Evolutionary conservation across 2,888 invertebrate species (phyloP), one percentile per base, ranked within the genome.

Genomic region (Dryomyza anilis): DNA sequence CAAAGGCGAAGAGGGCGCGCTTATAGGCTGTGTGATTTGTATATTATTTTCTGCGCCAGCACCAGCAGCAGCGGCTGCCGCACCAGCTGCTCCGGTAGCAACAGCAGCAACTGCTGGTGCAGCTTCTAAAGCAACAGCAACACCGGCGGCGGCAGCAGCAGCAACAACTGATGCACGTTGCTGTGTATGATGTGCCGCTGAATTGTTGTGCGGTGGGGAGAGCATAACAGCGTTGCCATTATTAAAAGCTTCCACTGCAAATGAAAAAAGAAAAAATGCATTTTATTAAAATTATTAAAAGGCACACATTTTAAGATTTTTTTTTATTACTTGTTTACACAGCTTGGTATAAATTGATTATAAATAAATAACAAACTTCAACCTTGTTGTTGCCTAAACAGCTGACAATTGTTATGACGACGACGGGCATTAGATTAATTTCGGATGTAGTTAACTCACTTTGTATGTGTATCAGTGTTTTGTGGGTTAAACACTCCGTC

Each of bases 11-110:
- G 92, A 90, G 12, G 94, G 94, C 19, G 91, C 91, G 76, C 93
- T 94, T 73, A 91, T 89, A 29, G 91, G 90, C 78, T 94, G 94
- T 73, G 91, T 92, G 73, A 93, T 89, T 84, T 90, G 90, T 67
- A 83, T 81, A 69, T 83, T 83, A 62, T 82, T 76, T 71, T 79
- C 79, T 19, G 69, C 70, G 21, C 73, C 55, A 65, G 68, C 62
- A 25, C 63, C 66, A 39, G 61, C 45, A 39, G 27, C 33, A 27
- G 39, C 50, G n/a, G 50, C 52, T 5, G 57, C 19, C 33, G 23
- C 63, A 33, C 68, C 70, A 29, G 68, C 64, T 1, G 67, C 71
- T 6, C 72, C 29, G 66, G 68, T 50, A 62, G 69, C 65, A 3
- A 64, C 68, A 53, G 71, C 67, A 61, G 73, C 70, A 56, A 71